Conservation (phyloP, 2,113 vertebrate genomes). For the Martes martes region DNA sequence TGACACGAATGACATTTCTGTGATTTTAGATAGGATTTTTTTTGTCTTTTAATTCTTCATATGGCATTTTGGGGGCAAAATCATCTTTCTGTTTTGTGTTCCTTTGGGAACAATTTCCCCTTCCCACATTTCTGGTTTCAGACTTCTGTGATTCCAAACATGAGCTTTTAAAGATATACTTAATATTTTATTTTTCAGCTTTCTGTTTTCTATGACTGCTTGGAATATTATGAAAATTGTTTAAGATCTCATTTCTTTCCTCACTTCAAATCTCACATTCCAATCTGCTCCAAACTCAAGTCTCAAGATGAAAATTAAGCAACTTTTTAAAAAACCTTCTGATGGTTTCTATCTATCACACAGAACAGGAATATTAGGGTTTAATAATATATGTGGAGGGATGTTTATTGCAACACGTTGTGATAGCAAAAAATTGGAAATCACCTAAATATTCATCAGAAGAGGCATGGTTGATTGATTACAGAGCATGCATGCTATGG, state of each 20-base stretch:
- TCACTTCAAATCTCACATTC: background rate
- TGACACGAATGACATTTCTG: background rate
- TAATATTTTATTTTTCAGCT: constrained; percentile 19
- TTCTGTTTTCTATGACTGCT: background rate
- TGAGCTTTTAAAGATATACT: background rate
- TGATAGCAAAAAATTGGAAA: background rate
- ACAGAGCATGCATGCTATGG: too few relatives aligned
- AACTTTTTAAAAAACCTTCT: background rate
- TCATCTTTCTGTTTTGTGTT: background rate
- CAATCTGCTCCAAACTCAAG: background rate
- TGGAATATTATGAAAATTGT: background rate
- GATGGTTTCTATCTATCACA: background rate
- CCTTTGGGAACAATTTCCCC: constrained; percentile 8
- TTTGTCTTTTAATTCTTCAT: background rate
- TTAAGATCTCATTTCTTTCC: background rate
- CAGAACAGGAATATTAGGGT: background rate
- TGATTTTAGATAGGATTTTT: background rate
- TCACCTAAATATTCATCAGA: background rate
- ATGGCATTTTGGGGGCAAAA: background rate
- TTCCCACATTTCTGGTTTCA: background rate
- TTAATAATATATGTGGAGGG: background rate
- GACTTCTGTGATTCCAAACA: background rate
- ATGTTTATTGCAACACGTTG: background rate
- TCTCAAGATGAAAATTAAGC: background rate
- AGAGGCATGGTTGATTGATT: background rate